Conservation (phyloP, 2,888 invertebrate species). For the Epinotia demarniana region DNA sequence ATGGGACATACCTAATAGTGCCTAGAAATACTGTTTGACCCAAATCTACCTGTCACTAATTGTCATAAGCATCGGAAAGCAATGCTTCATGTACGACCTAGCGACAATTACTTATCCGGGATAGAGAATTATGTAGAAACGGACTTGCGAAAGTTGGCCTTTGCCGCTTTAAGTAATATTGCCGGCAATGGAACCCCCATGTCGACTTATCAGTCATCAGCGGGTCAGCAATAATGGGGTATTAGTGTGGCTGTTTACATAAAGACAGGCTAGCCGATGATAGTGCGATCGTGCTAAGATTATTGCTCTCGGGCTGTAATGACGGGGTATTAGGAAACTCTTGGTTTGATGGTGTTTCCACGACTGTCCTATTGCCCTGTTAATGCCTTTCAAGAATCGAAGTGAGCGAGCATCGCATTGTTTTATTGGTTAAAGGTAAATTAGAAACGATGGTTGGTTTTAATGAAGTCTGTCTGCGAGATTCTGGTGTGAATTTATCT, state of each 20-base stretch:
- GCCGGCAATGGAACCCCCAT: constrained; percentile 26
- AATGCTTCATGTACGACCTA: not conserved
- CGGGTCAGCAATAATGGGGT: constrained; percentile 49
- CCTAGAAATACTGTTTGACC: no score
- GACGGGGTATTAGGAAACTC: constrained; percentile 30
- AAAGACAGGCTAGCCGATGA: constrained; percentile 45
- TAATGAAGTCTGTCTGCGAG: not conserved
- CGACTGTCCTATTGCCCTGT: constrained; percentile 22
- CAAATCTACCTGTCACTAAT: no score
- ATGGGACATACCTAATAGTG: no score
- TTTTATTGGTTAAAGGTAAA: constrained; percentile 2
- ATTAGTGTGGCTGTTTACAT: constrained; percentile 51
- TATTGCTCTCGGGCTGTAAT: constrained; percentile 23
- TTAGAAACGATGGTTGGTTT: not conserved
- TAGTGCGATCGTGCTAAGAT: constrained; percentile 37
- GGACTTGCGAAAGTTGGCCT: constrained; percentile 39
- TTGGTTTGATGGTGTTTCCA: constrained; percentile 22
- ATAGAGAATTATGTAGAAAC: constrained; percentile 6
- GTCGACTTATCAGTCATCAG: constrained; percentile 50
- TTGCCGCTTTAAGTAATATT: constrained; percentile 24
- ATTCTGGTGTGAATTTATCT: no score
- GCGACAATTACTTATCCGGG: not conserved
- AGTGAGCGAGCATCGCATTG: not conserved
- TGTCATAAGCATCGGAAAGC: not conserved
- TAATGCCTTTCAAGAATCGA: constrained; percentile 11